These are phyloP conservation scores for Myripristis jacobus DNA, from an alignment of 2,797 vertebrate genomes.

Conservation along the genomic window DNA sequence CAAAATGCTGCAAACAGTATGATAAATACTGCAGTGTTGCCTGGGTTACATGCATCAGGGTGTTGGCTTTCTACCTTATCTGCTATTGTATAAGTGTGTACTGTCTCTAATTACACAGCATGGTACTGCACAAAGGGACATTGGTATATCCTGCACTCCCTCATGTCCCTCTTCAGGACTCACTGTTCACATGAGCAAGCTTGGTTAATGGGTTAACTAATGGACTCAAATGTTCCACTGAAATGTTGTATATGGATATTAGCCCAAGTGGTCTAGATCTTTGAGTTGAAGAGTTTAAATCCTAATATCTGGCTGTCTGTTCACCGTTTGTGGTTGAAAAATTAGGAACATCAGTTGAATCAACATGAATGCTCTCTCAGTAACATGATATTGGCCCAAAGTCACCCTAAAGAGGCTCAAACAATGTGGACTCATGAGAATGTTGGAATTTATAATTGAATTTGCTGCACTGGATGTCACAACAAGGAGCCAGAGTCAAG, in stretches of 20 bases:
- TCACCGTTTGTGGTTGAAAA: not conserved
- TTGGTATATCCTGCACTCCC: not conserved
- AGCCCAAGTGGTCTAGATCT: not conserved
- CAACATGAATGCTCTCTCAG: not conserved
- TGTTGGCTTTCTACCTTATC: constrained; percentile 48
- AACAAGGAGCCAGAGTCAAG: not conserved
- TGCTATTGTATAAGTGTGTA: constrained; percentile 22
- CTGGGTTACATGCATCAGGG: constrained; percentile 26
- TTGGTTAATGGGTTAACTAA: not conserved
- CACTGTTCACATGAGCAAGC: not conserved
- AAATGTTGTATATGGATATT: not conserved
- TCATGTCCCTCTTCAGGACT: not conserved
- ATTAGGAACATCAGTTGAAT: not conserved
- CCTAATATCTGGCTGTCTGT: no score
- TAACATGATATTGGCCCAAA: not conserved
- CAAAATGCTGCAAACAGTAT: constrained; percentile 43
- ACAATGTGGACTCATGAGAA: not conserved
- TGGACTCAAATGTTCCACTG: not conserved
- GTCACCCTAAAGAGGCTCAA: not conserved
- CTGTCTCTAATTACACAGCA: constrained; percentile 21
- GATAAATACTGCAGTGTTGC: constrained; percentile 42
- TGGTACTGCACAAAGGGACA: not conserved
- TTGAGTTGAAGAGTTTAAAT: no score
- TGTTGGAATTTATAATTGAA: not conserved
- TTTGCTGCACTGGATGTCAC: not conserved